These are phyloP conservation scores for Ginglymostoma cirratum DNA, from an alignment of 2,113 vertebrate species.

Conservation along the genomic window DNA sequence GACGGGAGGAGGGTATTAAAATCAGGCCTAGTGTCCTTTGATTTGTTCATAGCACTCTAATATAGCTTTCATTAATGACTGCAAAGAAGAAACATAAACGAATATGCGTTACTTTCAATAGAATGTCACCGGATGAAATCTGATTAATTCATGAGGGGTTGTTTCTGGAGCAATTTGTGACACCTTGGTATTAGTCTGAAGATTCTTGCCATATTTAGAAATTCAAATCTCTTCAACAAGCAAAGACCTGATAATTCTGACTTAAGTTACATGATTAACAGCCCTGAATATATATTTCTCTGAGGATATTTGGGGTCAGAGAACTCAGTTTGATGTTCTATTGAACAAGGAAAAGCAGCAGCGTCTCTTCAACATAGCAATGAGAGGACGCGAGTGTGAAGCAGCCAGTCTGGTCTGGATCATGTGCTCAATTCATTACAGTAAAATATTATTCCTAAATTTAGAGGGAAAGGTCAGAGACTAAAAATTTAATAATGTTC, in stretches of 20 bases:
- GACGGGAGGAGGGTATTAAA: background rate
- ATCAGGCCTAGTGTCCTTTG: background rate
- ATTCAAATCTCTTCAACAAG: background rate
- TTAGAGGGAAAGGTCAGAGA: background rate
- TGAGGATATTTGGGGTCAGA: background rate
- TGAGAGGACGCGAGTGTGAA: background rate
- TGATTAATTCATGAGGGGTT: background rate
- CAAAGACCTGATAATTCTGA: background rate
- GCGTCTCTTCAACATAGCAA: background rate
- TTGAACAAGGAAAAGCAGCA: background rate
- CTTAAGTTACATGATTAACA: background rate
- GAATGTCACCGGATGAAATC: background rate
- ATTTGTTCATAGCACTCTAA: background rate
- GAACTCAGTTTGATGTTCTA: background rate
- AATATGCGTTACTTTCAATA: background rate
- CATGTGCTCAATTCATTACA: background rate
- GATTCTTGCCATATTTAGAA: background rate
- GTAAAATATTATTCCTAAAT: background rate
- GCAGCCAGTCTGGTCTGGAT: background rate
- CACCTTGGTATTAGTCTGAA: background rate
- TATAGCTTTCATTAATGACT: background rate
- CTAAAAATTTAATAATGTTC: background rate
- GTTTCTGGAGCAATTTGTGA: background rate
- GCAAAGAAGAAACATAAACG: background rate
- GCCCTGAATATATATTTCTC: background rate